Base-by-base conservation (phyloP, 1,140 invertebrate genomes). In the Sesamia nonagrioides region DNA sequence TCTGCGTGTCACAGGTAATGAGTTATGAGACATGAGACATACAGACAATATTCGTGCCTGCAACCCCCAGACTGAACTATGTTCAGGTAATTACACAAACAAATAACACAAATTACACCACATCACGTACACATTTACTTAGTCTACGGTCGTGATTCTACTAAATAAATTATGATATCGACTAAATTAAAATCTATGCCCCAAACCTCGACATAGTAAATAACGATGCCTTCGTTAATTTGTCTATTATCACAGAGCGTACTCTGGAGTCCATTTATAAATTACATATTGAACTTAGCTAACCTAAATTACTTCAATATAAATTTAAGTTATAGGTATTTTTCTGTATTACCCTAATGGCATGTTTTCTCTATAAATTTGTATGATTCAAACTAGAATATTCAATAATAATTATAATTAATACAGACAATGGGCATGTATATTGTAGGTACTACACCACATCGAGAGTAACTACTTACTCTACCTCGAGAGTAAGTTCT, bases 1-100 rank as follows among this genome's bases (percentile, higher is more conserved):
- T 13, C 48, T 77, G 58, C 75, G 37, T 77, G 76, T 78, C 76
- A 60, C 66, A 48, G 50, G 48, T 78, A 78, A 78, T 78, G 76
- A 78, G 63, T 78, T 78, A 78, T 71, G 76, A 71, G 52, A 71
- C 33, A 40, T 71, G 66, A 60, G 52, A 71, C n/a, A 21, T 60
- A 54, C 33, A 60, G 17, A 63, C 17, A 50, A 21, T 75, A 50
- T n/a, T n/a, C 73, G 6, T 17, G 21, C 42, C 6, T 50, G 27
- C 18, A 33, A 7, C 15, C 11, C 56, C 15, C 35, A 35, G 15
- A 63, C 63, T 61, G 11, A 63, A 50, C 18, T 50, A 35, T 2
- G 6, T 18, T 9, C 42, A 45, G 13, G 13, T 63, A 75, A 61
- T 61, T 63, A 58, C 17, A 37, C 5, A n/a, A 69, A 27, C 27